Conservation (phyloP, 2,113 vertebrate species). For the Ageneiosus marmoratus region DNA sequence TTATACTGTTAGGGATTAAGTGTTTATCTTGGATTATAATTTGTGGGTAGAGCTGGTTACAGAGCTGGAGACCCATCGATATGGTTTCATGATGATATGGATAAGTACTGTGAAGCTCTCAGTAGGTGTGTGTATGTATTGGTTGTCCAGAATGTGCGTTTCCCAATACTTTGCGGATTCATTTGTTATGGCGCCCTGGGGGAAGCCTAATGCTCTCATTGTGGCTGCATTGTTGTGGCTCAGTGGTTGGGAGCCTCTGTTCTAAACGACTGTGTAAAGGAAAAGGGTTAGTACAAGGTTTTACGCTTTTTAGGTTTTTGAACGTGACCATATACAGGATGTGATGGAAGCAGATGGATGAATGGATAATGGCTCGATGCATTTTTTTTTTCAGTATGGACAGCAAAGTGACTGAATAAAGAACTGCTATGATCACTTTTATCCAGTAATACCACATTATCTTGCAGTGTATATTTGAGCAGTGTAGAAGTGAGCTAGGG, state of each 20-base stretch:
- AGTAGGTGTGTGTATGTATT: not conserved
- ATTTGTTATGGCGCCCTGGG: slow-evolving; percentile 5
- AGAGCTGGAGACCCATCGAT: not conserved
- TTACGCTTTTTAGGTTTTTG: not conserved
- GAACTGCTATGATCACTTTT: not conserved
- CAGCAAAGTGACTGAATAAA: not conserved
- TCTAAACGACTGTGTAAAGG: not conserved
- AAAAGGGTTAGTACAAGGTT: not conserved
- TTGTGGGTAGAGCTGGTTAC: not conserved
- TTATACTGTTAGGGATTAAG: not conserved
- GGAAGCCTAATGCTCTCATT: not conserved
- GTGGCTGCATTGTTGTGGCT: not conserved
- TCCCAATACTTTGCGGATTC: not conserved
- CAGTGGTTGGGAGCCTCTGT: not conserved
- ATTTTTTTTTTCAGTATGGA: not conserved
- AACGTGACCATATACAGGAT: not conserved
- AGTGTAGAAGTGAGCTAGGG: not conserved
- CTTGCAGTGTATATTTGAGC: not conserved
- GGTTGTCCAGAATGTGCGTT: not conserved
- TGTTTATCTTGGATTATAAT: not conserved
- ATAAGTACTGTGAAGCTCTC: no score
- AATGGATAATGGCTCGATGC: not conserved
- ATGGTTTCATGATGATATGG: not conserved
- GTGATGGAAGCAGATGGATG: not conserved
- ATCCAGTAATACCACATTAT: not conserved